Conservation (phyloP, 2,888 invertebrate genomes). For the Glyphotaelius pellucidus region DNA sequence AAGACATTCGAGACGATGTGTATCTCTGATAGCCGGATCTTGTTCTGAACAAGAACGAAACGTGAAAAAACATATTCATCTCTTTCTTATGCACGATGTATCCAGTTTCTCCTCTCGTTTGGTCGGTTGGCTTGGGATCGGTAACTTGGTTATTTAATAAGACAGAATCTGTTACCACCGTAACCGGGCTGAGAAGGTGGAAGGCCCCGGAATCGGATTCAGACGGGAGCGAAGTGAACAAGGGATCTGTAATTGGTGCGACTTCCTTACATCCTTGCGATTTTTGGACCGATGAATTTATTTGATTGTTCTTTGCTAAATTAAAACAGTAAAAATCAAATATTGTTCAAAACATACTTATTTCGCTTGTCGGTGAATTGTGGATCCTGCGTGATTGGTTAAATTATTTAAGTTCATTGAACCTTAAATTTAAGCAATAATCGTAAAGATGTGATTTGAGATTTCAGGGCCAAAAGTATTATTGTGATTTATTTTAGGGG, state of each 20-base stretch:
- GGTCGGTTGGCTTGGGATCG: neutral
- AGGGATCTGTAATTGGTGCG: constrained; percentile 9
- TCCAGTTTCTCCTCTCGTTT: neutral
- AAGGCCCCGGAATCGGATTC: neutral
- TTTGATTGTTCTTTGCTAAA: neutral
- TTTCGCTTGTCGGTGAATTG: no score
- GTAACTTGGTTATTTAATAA: constrained; percentile 55
- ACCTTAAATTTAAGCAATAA: no score
- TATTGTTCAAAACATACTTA: neutral
- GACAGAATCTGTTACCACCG: constrained; percentile 55
- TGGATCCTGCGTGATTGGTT: no score
- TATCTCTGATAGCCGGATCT: constrained; percentile 59
- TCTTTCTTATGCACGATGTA: constrained; percentile 16
- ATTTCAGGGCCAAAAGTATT: no score
- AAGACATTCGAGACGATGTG: constrained; percentile 63
- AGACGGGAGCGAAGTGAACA: constrained; percentile 43
- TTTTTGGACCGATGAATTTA: neutral
- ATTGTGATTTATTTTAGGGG: no score
- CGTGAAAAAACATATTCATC: neutral
- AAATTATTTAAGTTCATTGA: no score
- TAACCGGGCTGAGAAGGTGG: neutral
- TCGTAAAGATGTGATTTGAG: no score
- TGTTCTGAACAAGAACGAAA: constrained; percentile 6
- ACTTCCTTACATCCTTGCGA: constrained; percentile 5
- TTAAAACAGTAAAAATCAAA: neutral